Evolutionary conservation across 2,113 vertebrate species (phyloP).

Genomic region (Pipra filicauda): DNA sequence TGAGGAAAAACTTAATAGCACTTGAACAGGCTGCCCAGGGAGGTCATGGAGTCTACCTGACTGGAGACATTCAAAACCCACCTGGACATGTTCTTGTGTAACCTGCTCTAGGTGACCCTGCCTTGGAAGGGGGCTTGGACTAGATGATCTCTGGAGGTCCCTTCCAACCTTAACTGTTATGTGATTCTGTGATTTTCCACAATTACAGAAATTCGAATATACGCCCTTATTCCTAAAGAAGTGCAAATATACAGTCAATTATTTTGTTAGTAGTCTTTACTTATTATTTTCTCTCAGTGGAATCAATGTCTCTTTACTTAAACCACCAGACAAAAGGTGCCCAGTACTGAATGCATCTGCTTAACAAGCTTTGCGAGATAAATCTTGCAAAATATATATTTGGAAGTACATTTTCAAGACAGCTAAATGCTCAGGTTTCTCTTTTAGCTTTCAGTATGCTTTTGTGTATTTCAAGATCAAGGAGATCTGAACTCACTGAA

Average conservation of each 20-base stretch:
- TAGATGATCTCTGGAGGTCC: background rate
- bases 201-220: background rate
- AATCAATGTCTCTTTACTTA: conserved; percentile 26
- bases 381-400: conserved; percentile 12
- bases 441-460: conserved; percentile 1
- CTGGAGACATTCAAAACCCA: background rate
- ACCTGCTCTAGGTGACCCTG: background rate
- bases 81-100: background rate
- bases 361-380: conserved; percentile 31
- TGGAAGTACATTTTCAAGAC: conserved; percentile 25
- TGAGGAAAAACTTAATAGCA: background rate
- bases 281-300: background rate
- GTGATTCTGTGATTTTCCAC: background rate
- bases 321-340: background rate
- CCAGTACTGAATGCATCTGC: background rate
- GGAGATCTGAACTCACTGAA: conserved; percentile 4
- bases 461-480: conserved; percentile 40
- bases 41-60: accelerated
- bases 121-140: background rate
- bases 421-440: conserved; percentile 6
- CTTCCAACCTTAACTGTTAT: background rate
- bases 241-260: background rate
- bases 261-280: background rate
- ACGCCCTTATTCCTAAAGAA: background rate
- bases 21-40: background rate